These are phyloP conservation scores for Echinops telfairi DNA, from an alignment of 2,113 vertebrate species.

Conservation along the genomic window DNA sequence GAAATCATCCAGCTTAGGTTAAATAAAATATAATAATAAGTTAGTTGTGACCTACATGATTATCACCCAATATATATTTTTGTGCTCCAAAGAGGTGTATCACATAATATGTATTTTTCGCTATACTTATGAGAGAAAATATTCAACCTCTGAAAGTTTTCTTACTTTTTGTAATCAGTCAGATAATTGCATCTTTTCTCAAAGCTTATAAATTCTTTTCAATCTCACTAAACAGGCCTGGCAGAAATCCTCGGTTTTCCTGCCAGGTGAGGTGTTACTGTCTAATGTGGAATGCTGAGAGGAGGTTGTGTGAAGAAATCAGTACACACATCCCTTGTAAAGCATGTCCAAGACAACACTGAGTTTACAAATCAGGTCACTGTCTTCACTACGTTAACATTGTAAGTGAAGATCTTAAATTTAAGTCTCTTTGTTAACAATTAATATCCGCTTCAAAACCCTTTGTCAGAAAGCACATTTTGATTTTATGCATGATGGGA, in stretches of 20 bases:
- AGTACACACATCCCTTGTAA: neutral
- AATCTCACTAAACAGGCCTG: neutral
- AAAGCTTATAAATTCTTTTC: neutral
- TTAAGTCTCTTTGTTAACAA: slow-evolving; percentile 6
- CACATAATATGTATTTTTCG: too few species aligned
- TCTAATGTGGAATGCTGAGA: neutral
- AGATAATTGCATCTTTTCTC: neutral
- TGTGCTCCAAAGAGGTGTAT: too few species aligned
- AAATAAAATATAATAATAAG: neutral
- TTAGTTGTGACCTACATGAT: neutral
- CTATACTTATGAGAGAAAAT: neutral
- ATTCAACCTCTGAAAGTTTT: neutral
- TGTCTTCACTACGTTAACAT: neutral
- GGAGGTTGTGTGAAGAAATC: neutral
- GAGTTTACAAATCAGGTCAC: neutral
- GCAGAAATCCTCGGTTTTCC: neutral
- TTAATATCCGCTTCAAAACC: neutral
- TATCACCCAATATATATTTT: neutral
- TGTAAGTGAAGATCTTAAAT: slow-evolving; percentile 43
- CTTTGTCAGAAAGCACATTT: neutral
- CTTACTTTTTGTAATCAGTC: neutral
- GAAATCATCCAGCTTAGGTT: neutral
- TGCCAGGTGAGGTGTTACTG: neutral
- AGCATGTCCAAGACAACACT: neutral
- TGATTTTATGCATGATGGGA: slow-evolving; percentile 15